Conservation (phyloP, 2,888 invertebrate species). For the Cremastinae sp. region DNA sequence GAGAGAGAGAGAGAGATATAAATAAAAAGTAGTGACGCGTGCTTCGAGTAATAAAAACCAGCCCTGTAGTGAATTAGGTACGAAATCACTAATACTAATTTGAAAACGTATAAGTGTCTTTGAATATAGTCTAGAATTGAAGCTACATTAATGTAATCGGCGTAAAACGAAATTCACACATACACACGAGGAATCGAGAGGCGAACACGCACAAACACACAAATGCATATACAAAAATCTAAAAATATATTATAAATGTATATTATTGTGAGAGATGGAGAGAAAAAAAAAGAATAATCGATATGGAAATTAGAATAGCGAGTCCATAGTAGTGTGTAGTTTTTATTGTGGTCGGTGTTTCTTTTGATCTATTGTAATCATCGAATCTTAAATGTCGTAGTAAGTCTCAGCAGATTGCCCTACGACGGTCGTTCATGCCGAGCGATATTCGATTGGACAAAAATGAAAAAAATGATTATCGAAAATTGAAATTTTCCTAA, state of each 20-base stretch:
- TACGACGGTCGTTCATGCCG: conserved; percentile 23
- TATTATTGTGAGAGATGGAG: conserved; percentile 72
- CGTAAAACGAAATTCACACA: conserved; percentile 51
- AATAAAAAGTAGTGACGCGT: conserved; percentile 70
- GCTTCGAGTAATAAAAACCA: conserved; percentile 79
- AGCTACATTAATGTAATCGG: conserved; percentile 74
- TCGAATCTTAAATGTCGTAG: conserved; percentile 78
- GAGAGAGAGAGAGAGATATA: conserved; percentile 61
- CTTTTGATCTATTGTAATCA: conserved; percentile 74
- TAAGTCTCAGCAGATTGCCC: conserved; percentile 70
- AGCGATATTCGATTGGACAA: not conserved
- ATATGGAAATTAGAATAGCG: conserved; percentile 78
- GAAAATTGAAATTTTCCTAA: conserved; percentile 16
- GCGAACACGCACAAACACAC: conserved; percentile 44
- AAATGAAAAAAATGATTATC: conserved; percentile 13
- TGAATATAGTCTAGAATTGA: conserved; percentile 76
- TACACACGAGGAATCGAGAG: conserved; percentile 21
- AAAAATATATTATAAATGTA: conserved; percentile 40
- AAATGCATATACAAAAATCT: conserved; percentile 44
- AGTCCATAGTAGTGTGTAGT: conserved; percentile 77
- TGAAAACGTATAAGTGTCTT: conserved; percentile 78
- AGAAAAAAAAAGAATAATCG: conserved; percentile 66
- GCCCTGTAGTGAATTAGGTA: conserved; percentile 80
- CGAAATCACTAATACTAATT: conserved; percentile 78
- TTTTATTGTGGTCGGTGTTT: conserved; percentile 78